Conservation (phyloP, 1,140 invertebrate genomes). For the Tetragonula clypearis region DNA sequence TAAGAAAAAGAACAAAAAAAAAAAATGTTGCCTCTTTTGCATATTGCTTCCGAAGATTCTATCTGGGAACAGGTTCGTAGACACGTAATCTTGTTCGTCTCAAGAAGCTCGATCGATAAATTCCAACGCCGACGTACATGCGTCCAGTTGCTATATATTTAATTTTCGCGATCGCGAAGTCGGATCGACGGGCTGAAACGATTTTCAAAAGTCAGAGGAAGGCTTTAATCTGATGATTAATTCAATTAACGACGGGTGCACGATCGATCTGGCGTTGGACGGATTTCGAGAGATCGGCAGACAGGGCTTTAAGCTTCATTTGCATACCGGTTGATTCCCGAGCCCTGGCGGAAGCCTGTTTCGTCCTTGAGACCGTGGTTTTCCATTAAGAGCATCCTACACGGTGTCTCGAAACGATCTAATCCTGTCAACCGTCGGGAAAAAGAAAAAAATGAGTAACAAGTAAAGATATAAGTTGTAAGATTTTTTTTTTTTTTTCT, state of each 20-base stretch:
- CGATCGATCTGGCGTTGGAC: constrained; percentile 53
- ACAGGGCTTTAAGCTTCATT: constrained; percentile 27
- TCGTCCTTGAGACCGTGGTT: constrained; percentile 23
- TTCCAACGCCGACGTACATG: background rate
- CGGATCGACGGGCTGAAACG: background rate
- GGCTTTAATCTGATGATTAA: constrained; percentile 53
- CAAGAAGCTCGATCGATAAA: background rate
- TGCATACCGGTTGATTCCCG: constrained; percentile 49
- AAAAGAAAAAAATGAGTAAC: too few species aligned
- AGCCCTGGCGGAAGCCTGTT: constrained; percentile 9
- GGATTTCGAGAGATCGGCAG: constrained; percentile 8
- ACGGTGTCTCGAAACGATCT: constrained; percentile 17
- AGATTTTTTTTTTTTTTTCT: too few species aligned
- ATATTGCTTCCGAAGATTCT: background rate
- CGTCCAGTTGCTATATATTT: background rate
- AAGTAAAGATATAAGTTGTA: too few species aligned
- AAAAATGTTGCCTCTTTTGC: background rate
- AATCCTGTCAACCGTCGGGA: too few species aligned
- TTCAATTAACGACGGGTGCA: constrained; percentile 62
- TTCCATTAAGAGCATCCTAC: constrained; percentile 4
- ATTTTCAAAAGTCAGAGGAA: background rate
- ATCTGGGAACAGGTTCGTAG: background rate
- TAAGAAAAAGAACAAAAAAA: too few species aligned
- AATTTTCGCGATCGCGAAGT: background rate
- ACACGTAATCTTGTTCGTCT: background rate